Percentiles rank a stretch among this genome's conserved stretches.
phyloP scores from a whole-genome alignment of 2,888 invertebrate species.

The Augochlorella aurata region DNA sequence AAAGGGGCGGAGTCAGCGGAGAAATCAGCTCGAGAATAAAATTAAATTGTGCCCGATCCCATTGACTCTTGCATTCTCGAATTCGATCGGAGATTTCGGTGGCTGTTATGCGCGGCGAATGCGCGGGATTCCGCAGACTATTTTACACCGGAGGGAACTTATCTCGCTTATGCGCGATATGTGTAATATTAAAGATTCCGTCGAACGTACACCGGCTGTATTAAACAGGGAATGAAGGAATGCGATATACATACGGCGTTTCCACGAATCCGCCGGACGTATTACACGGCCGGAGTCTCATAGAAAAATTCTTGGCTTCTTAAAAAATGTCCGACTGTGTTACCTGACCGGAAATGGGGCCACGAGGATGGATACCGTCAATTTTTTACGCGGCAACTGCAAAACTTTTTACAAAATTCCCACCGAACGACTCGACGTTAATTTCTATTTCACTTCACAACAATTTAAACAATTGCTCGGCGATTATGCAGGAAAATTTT shows the following conservation, averaged over 20 bases:
- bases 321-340: not conserved
- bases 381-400: not conserved
- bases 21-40: not conserved
- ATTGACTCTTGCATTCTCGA: no score
- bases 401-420: not conserved
- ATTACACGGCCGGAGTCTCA: not conserved
- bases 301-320: not conserved
- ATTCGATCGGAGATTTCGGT: no score
- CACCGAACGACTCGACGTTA: not conserved
- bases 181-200: constrained; percentile 7
- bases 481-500: not conserved
- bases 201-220: not conserved
- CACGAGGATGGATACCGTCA: not conserved
- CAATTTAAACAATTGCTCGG: not conserved
- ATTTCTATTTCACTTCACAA: not conserved
- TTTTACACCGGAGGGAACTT: not conserved
- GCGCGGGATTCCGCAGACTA: not conserved
- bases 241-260: not conserved
- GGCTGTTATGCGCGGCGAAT: not conserved
- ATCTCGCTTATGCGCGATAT: not conserved
- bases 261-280: not conserved
- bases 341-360: not conserved
- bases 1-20: not conserved
- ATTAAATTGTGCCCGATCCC: not conserved
- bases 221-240: not conserved